Evolutionary conservation across 2,888 invertebrate genomes (phyloP).

Genomic region (Ophion costatus): DNA sequence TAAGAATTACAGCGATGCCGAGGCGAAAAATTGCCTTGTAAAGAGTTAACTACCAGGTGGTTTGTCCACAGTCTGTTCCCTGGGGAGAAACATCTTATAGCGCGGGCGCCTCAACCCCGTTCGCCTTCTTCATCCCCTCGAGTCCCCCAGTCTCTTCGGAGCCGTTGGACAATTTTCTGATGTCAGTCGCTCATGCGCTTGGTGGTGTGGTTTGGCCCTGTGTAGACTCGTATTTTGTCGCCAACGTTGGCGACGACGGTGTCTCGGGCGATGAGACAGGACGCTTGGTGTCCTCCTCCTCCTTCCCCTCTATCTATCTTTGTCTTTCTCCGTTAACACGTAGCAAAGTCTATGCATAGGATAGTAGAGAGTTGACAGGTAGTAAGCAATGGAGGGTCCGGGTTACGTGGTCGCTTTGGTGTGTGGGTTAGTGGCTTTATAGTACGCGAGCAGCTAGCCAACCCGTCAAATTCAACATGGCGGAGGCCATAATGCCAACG

Average conservation of each 20-base stretch:
- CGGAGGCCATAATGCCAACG: conserved; percentile 60
- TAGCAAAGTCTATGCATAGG: conserved; percentile 76
- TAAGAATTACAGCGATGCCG: conserved; percentile 60
- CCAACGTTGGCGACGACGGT: conserved; percentile 41
- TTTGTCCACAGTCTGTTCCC: conserved; percentile 58
- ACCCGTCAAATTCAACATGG: conserved; percentile 72
- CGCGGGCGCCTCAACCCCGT: conserved; percentile 17
- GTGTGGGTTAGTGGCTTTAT: conserved; percentile 55
- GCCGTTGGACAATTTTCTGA: conserved; percentile 68
- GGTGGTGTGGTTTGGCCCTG: conserved; percentile 45
- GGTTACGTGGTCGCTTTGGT: conserved; percentile 46
- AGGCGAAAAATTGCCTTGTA: conserved; percentile 67
- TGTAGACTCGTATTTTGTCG: conserved; percentile 52
- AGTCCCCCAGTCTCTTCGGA: conserved; percentile 37
- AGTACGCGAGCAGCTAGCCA: conserved; percentile 36
- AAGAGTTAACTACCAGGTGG: conserved; percentile 66
- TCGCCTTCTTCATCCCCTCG: conserved; percentile 12
- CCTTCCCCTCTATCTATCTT: conserved; percentile 4
- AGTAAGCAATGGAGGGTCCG: conserved; percentile 50
- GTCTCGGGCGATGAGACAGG: conserved; percentile 52
- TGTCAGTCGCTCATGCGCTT: conserved; percentile 57
- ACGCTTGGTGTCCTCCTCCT: conserved; percentile 34
- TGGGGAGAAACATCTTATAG: conserved; percentile 35
- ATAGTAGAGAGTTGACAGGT: conserved; percentile 73
- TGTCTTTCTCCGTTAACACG: conserved; percentile 51